These are phyloP conservation scores for Armadillidium nasatum DNA, from an alignment of 1,140 invertebrate species.

Conservation along the genomic window DNA sequence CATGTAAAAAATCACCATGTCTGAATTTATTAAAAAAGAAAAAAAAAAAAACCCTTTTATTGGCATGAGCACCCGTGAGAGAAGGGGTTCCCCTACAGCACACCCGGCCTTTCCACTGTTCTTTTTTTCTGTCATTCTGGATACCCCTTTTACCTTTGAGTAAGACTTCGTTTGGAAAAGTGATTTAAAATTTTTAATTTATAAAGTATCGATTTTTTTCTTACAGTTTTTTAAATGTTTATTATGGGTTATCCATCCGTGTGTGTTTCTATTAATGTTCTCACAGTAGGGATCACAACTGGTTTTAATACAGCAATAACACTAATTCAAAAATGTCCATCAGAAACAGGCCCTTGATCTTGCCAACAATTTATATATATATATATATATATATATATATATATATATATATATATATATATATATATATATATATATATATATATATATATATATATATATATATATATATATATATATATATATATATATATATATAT, in stretches of 20 bases:
- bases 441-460: not conserved
- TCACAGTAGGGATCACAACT: too few relatives aligned
- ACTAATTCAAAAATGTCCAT: too few relatives aligned
- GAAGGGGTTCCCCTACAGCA: not conserved
- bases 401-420: not conserved
- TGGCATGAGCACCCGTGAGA: not conserved
- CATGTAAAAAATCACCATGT: constrained; percentile 4
- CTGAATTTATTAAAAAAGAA: constrained; percentile 3
- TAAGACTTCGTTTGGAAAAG: not conserved
- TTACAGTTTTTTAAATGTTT: too few relatives aligned
- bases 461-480: constrained; percentile 14
- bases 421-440: not conserved
- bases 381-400: too few relatives aligned
- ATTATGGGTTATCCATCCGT: too few relatives aligned
- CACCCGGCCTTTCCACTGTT: not conserved
- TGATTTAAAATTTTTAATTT: not conserved
- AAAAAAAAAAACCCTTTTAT: not conserved
- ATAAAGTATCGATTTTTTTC: not conserved
- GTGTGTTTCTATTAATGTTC: too few relatives aligned
- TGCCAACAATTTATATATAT: too few relatives aligned
- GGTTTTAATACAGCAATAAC: too few relatives aligned
- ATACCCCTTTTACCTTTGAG: not conserved
- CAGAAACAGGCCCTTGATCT: too few relatives aligned
- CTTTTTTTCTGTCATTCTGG: not conserved
- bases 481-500: not conserved